These are phyloP conservation scores for Irena cyanogastra DNA, from an alignment of 2,113 vertebrate genomes.

Conservation along the genomic window DNA sequence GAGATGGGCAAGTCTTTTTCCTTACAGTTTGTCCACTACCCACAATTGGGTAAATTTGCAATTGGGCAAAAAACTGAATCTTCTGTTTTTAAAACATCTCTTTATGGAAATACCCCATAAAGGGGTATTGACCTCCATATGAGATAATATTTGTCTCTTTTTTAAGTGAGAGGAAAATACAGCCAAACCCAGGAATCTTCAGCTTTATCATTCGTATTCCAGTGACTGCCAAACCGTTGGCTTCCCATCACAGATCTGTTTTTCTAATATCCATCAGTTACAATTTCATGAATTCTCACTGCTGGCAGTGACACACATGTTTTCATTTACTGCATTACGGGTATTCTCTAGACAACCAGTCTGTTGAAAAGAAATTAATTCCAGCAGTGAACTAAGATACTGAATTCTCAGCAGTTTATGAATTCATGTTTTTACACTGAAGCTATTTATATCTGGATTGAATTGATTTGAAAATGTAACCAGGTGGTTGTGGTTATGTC, in stretches of 20 bases:
- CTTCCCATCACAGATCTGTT: background rate
- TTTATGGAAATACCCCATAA: background rate
- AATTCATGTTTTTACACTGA: constrained; percentile 61
- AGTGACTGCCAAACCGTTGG: background rate
- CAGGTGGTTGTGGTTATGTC: constrained; percentile 48
- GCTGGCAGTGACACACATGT: constrained; percentile 38
- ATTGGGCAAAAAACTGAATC: background rate
- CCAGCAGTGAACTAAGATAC: constrained; percentile 64
- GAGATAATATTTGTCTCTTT: background rate
- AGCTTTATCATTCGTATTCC: background rate
- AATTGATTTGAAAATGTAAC: constrained; percentile 59
- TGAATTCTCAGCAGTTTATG: constrained; percentile 69
- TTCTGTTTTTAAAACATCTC: background rate
- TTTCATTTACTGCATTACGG: constrained; percentile 65
- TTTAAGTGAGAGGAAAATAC: background rate
- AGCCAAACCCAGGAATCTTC: background rate
- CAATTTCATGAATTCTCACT: constrained; percentile 8
- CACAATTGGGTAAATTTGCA: background rate
- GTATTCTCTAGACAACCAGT: constrained; percentile 68
- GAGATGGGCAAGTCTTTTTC: background rate
- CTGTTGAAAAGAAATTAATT: constrained; percentile 73
- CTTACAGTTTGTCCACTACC: background rate
- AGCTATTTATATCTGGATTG: constrained; percentile 59
- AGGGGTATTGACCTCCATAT: background rate
- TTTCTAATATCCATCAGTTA: constrained; percentile 12